These are phyloP conservation scores for Macrosoma leucophasiata DNA, from an alignment of 2,888 invertebrate genomes.

Conservation along the genomic window DNA sequence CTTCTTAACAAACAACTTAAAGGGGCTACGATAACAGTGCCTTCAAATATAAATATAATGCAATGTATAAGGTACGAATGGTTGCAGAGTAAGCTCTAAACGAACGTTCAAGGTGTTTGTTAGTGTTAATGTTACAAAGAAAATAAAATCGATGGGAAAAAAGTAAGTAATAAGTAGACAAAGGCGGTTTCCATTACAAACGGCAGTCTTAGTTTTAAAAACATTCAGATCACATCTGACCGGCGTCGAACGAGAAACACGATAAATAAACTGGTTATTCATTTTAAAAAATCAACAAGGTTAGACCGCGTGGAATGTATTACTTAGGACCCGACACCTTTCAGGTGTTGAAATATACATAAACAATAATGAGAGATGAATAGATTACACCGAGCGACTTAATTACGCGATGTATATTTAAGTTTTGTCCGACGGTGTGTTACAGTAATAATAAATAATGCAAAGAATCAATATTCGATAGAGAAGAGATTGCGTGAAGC, in stretches of 20 bases:
- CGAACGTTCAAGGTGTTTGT: slow-evolving; percentile 40
- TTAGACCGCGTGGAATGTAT: slow-evolving; percentile 72
- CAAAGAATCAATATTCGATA: slow-evolving; percentile 42
- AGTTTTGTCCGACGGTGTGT: slow-evolving; percentile 6
- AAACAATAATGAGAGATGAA: slow-evolving; percentile 28
- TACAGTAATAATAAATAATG: slow-evolving; percentile 28
- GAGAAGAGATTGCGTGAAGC: slow-evolving; percentile 53
- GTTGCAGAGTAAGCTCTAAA: slow-evolving; percentile 63
- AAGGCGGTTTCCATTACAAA: slow-evolving; percentile 22
- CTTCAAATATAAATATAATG: slow-evolving; percentile 63
- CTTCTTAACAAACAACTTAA: slow-evolving; percentile 72
- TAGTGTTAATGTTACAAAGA: slow-evolving; percentile 10
- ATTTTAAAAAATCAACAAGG: slow-evolving; percentile 57
- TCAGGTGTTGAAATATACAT: slow-evolving; percentile 59
- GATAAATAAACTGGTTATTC: slow-evolving; percentile 19
- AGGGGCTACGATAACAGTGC: slow-evolving; percentile 70
- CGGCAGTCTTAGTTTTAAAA: slow-evolving; percentile 50
- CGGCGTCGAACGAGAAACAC: slow-evolving; percentile 26
- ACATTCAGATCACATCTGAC: slow-evolving; percentile 66
- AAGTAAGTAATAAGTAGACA: slow-evolving; percentile 19
- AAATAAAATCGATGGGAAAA: slow-evolving; percentile 13
- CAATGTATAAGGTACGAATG: slow-evolving; percentile 61
- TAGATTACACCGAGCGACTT: slow-evolving; percentile 10
- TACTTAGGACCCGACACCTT: slow-evolving; percentile 70
- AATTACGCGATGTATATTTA: slow-evolving; percentile 7